Evolutionary conservation across 2,797 vertebrate species (phyloP), one percentile per base, ranked within the genome.

Genomic region (Catostomus latipinnis): DNA sequence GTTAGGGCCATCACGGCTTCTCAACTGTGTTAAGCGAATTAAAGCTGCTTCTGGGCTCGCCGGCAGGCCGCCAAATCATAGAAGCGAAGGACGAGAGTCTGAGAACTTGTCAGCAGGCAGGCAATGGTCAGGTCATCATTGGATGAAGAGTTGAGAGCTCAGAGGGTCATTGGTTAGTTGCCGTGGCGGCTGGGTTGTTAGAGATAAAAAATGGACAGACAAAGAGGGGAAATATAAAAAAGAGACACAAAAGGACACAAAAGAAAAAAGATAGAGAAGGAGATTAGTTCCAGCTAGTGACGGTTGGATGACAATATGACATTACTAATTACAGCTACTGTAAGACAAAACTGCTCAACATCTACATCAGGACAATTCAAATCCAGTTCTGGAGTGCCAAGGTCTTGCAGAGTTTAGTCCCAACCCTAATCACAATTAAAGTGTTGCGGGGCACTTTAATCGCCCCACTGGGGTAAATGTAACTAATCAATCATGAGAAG

Each of bases 221-320:
- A 92, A 34, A 34, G 88, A 88, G 89, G 94, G 92, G 91, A 93
- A 92, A 89, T 88, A 90, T 93, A 92, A 94, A 14, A 87, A 93
- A 91, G 80, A 89, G 86, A 88, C 84, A 90, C 4, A 34, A 34
- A 93, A 91, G 92, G 95, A 97, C 95, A 97, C 92, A 92, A 94
- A 94, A 93, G 93, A 90, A 93, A 93, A 98, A 97, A 98, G 96
- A 98, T 97, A 98, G 96, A 98, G 98, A 95, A 99, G 96, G 96
- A 98, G 96, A 98, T 99, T 99, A 99, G 97, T 99, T 96, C 96
- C 97, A 97, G 97, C 97, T 98, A 98, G 97, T 99, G 97, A 98
- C 96, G 95, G 97, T 96, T 96, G 96, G 97, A 98, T 99, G 97
- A 98, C 96, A 98, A 97, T 96, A 98, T 98, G 96, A 97, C 97